phyloP scores from a whole-genome alignment of 2,113 vertebrate species.

The Xiphorhynchus elegans region DNA sequence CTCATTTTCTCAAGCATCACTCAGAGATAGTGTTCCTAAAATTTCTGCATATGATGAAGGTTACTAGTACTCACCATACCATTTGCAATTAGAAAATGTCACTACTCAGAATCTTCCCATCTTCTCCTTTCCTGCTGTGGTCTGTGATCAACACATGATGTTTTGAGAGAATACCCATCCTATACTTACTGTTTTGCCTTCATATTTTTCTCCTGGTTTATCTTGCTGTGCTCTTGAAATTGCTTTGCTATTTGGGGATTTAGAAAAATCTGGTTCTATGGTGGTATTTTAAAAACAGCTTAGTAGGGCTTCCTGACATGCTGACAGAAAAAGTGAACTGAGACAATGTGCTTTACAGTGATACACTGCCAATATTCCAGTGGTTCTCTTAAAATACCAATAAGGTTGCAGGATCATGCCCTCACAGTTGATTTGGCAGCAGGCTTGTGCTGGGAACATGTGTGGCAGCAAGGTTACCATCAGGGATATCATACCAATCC shows the following conservation, averaged over 20 bases:
- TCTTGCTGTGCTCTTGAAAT: slow-evolving; percentile 42
- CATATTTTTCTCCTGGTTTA: slow-evolving; percentile 37
- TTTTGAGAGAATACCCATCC: slow-evolving; percentile 34
- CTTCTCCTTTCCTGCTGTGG: neutral
- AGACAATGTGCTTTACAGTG: neutral
- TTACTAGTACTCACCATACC: neutral
- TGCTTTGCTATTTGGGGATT: slow-evolving; percentile 51
- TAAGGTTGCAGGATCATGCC: neutral
- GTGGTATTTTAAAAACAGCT: slow-evolving; percentile 26
- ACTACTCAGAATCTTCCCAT: slow-evolving; percentile 10
- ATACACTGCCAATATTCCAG: neutral
- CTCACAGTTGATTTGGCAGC: neutral
- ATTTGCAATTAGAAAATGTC: slow-evolving; percentile 38
- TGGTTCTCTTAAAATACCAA: neutral
- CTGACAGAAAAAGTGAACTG: neutral
- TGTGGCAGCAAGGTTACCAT: neutral
- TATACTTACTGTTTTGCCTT: slow-evolving; percentile 22
- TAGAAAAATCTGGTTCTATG: neutral
- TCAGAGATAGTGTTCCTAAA: neutral
- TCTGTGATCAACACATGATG: slow-evolving; percentile 43
- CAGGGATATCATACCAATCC: neutral
- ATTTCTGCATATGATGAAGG: slow-evolving; percentile 11
- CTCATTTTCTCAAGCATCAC: neutral
- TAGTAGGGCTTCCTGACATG: neutral
- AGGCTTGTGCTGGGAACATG: neutral